Percentiles rank a stretch among this genome's conserved stretches.
Conservation (phyloP, 2,113 vertebrate genomes). For the Podarcis cretensis region DNA sequence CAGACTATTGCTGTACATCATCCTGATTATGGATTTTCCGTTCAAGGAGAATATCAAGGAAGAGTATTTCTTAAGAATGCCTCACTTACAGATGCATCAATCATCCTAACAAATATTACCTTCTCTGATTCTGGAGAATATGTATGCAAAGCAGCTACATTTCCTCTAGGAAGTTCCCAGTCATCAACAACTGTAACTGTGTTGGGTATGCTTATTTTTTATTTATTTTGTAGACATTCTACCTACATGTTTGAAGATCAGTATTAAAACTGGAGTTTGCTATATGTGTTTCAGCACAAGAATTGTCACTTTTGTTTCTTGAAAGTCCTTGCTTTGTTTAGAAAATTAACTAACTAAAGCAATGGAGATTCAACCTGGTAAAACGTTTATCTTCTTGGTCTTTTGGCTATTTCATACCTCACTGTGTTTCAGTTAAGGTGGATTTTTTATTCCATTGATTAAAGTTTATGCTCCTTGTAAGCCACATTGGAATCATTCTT, state of each 20-base stretch:
- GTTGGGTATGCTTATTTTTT: slow-evolving; percentile 83
- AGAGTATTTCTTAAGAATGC: slow-evolving; percentile 89
- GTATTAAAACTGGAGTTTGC: background rate
- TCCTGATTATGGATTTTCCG: slow-evolving; percentile 88
- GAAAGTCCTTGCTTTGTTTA: background rate
- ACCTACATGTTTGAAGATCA: background rate
- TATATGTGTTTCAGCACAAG: background rate
- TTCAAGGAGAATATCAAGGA: slow-evolving; percentile 84
- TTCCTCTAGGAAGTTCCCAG: slow-evolving; percentile 92
- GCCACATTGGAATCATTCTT: background rate
- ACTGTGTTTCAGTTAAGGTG: background rate
- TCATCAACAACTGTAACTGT: slow-evolving; percentile 87
- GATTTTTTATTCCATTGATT: no score
- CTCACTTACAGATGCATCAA: slow-evolving; percentile 89
- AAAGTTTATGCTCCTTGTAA: background rate
- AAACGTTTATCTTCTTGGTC: accelerated
- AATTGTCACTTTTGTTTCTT: background rate
- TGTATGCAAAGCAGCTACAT: slow-evolving; percentile 93
- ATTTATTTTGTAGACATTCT: background rate
- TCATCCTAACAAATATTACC: slow-evolving; percentile 85
- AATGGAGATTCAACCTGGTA: background rate
- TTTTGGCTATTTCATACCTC: background rate
- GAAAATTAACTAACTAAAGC: background rate
- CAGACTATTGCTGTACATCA: slow-evolving; percentile 92
- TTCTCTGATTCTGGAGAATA: slow-evolving; percentile 92